phyloP scores from a whole-genome alignment of 2,797 vertebrate species.

The Hipposideros larvatus region DNA sequence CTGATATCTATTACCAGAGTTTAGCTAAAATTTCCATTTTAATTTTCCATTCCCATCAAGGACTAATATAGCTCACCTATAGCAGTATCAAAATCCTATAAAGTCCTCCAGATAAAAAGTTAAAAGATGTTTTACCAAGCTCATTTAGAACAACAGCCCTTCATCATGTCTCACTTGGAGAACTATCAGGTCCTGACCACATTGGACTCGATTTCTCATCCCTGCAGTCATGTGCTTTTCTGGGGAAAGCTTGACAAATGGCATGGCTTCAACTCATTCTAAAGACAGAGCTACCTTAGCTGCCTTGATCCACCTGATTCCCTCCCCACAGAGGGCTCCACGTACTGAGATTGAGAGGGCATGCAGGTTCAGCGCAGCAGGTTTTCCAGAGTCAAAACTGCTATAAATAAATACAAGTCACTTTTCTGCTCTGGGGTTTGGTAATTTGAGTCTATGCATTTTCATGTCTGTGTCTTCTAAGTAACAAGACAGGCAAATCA shows the following conservation, averaged over 20 bases:
- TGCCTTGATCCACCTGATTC: background rate
- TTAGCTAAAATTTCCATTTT: slow-evolving; percentile 4
- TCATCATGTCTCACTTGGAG: background rate
- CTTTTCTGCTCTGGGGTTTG: background rate
- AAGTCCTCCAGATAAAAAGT: background rate
- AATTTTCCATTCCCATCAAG: background rate
- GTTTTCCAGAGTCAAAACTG: background rate
- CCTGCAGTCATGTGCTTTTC: background rate
- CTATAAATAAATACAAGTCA: background rate
- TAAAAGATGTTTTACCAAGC: background rate
- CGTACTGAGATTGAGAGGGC: background rate
- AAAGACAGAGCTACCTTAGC: background rate
- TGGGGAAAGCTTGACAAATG: background rate
- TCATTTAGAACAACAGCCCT: background rate
- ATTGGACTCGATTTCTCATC: background rate
- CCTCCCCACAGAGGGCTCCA: background rate
- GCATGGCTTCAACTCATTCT: background rate
- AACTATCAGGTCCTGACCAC: background rate
- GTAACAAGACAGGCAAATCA: background rate
- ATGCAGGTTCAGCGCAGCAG: background rate
- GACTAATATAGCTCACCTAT: background rate
- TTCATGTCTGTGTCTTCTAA: background rate
- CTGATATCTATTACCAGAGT: background rate
- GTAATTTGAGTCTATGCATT: background rate
- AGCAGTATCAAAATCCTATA: background rate